Evolutionary conservation across 2,888 invertebrate species (phyloP).

Genomic region (Zygothrica quintamaculata): DNA sequence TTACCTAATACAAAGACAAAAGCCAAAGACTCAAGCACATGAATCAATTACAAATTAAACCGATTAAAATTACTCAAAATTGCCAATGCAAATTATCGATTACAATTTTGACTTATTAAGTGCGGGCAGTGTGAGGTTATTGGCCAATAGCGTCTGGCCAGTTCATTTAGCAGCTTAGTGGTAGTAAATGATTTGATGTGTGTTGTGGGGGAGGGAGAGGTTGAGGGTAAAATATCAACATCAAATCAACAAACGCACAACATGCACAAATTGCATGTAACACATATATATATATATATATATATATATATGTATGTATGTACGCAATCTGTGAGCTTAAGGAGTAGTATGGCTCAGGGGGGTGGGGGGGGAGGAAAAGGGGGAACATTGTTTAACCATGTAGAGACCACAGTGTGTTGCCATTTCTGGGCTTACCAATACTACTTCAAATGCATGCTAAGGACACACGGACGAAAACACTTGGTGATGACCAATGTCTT

Average conservation of each 20-base stretch:
- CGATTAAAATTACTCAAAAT: slow-evolving; percentile 40
- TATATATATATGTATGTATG: neutral
- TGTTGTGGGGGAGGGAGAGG: slow-evolving; percentile 1
- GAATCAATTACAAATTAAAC: slow-evolving; percentile 59
- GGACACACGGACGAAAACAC: slow-evolving; percentile 31
- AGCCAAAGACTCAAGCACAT: slow-evolving; percentile 18
- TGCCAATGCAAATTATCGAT: slow-evolving; percentile 53
- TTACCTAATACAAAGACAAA: slow-evolving; percentile 4
- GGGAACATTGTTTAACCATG: neutral
- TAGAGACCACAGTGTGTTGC: slow-evolving; percentile 25
- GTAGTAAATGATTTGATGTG: too few relatives aligned
- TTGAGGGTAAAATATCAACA: too few relatives aligned
- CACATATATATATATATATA: slow-evolving; percentile 34
- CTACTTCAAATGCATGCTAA: slow-evolving; percentile 29
- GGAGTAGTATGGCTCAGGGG: too few relatives aligned
- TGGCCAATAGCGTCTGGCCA: neutral
- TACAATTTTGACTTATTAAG: slow-evolving; percentile 32
- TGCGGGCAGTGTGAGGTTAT: neutral
- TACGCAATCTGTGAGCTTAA: too few relatives aligned
- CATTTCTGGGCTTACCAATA: slow-evolving; percentile 33
- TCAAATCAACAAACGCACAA: slow-evolving; percentile 58
- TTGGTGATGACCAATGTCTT: slow-evolving; percentile 11
- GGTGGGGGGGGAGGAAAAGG: neutral
- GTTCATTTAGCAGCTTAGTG: neutral
- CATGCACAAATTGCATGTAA: slow-evolving; percentile 52